A percentile compares a stretch with the other conserved stretches of the same genome.
These are phyloP conservation scores for Anisognathus igniventris DNA, from an alignment of 2,797 vertebrate genomes.

Conservation along the genomic window DNA sequence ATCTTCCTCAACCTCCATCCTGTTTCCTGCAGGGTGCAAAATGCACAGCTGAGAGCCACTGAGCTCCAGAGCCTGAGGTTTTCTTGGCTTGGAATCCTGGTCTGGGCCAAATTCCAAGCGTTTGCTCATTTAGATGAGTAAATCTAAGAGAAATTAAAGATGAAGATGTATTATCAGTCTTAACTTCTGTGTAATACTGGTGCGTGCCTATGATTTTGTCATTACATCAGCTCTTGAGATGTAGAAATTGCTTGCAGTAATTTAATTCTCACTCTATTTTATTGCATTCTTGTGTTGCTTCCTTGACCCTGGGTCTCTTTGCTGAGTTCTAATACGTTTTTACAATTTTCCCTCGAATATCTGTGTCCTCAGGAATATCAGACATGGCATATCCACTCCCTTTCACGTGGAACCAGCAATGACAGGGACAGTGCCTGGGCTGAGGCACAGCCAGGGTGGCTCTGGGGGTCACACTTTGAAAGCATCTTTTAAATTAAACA, in stretches of 20 bases:
- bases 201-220: slow-evolving; percentile 10
- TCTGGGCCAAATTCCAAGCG: slow-evolving; percentile 33
- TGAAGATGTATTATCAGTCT: not conserved
- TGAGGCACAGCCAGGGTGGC: not conserved
- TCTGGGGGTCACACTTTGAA: not conserved
- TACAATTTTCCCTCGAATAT: not conserved
- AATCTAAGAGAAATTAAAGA: slow-evolving; percentile 31
- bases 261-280: slow-evolving; percentile 1
- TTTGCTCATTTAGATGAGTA: slow-evolving; percentile 14
- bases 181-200: not conserved
- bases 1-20: accelerated
- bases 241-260: slow-evolving; percentile 1
- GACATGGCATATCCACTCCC: not conserved
- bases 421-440: not conserved
- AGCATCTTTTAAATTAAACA: not conserved
- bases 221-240: slow-evolving; percentile 5
- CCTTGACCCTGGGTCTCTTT: not conserved
- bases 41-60: not conserved
- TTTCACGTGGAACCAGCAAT: accelerated
- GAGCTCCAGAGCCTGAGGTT: not conserved
- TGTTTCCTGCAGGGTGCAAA: not conserved
- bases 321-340: not conserved
- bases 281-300: not conserved
- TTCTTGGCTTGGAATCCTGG: slow-evolving; percentile 4
- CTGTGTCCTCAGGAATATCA: not conserved